Conservation (phyloP, 2,888 invertebrate genomes). For the Suillia variegata region DNA sequence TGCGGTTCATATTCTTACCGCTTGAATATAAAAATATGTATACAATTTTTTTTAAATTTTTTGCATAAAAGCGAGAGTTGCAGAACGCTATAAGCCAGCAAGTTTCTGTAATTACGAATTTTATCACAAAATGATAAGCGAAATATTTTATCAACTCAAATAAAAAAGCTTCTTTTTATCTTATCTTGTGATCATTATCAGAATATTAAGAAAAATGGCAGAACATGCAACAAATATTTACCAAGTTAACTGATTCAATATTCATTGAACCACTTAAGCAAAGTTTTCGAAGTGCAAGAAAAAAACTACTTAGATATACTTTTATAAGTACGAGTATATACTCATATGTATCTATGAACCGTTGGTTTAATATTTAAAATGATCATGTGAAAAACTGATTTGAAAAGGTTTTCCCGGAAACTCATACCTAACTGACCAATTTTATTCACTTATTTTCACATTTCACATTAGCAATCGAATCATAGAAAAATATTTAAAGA, state of each 20-base stretch:
- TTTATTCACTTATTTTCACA: too few relatives aligned
- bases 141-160: slow-evolving; percentile 15
- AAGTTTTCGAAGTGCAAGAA: too few relatives aligned
- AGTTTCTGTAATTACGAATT: neutral
- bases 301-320: neutral
- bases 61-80: slow-evolving; percentile 9
- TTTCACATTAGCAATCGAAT: too few relatives aligned
- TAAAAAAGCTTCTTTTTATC: slow-evolving; percentile 1
- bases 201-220: too few relatives aligned
- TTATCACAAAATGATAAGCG: slow-evolving; percentile 14
- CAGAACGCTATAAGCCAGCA: neutral
- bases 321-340: neutral
- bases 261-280: neutral
- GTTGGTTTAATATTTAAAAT: too few relatives aligned
- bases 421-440: too few relatives aligned
- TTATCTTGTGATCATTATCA: neutral
- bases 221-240: neutral
- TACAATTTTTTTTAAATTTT: too few relatives aligned
- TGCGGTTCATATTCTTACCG: slow-evolving; percentile 2
- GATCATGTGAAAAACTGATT: too few relatives aligned
- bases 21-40: too few relatives aligned
- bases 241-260: neutral
- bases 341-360: neutral
- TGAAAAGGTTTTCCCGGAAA: too few relatives aligned
- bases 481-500: too few relatives aligned